Percentiles rank a stretch among this genome's conserved stretches.
phyloP scores from a whole-genome alignment of 2,888 invertebrate species.

The Mythimna impura region DNA sequence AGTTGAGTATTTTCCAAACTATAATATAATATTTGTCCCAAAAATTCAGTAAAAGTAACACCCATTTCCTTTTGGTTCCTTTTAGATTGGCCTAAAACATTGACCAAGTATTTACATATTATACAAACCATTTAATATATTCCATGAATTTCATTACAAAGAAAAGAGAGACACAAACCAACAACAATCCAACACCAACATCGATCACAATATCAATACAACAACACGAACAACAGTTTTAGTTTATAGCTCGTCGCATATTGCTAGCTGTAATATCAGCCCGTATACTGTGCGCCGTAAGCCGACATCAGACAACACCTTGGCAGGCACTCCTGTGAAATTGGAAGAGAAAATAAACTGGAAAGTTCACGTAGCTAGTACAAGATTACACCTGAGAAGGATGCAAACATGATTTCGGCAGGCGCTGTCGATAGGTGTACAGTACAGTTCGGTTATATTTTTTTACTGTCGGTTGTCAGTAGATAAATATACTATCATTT shows the following conservation, averaged over 20 bases:
- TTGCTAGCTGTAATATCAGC: conserved; percentile 56
- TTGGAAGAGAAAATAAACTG: conserved; percentile 90
- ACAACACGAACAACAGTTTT: conserved; percentile 42
- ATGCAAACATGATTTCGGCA: conserved; percentile 82
- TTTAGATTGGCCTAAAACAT: too few species aligned
- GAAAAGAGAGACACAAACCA: too few species aligned
- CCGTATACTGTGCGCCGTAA: conserved; percentile 75
- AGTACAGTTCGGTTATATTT: conserved; percentile 13
- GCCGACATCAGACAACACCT: conserved; percentile 87
- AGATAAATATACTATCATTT: too few species aligned
- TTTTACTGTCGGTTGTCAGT: background rate
- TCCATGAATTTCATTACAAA: too few species aligned
- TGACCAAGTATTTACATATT: too few species aligned
- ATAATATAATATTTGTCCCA: too few species aligned
- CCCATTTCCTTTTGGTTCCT: too few species aligned
- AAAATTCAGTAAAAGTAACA: too few species aligned
- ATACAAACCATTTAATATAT: too few species aligned
- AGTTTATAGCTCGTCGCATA: conserved; percentile 52
- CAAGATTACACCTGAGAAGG: conserved; percentile 85
- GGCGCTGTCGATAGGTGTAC: conserved; percentile 31
- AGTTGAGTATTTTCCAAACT: too few species aligned
- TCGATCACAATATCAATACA: conserved; percentile 31
- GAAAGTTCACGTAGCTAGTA: conserved; percentile 81
- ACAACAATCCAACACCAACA: background rate
- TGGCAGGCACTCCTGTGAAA: conserved; percentile 87